phyloP scores from a whole-genome alignment of 2,888 invertebrate species.

The Netelia melanura region DNA sequence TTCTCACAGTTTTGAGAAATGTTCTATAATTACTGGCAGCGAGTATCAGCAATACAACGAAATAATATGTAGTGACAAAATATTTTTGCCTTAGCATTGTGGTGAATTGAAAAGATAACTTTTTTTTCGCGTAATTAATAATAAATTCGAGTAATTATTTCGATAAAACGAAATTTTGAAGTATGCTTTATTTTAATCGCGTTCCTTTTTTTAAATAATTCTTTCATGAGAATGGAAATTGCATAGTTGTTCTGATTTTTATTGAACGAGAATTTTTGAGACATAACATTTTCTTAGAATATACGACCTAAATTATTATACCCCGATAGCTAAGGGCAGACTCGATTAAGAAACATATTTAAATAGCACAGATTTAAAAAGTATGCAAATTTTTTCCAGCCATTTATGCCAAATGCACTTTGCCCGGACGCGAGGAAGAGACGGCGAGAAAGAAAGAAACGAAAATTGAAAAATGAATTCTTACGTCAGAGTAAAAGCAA shows the following conservation, averaged over 20 bases:
- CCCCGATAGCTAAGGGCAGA: not conserved
- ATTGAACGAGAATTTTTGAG: too few relatives aligned
- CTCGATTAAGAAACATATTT: conserved; percentile 7
- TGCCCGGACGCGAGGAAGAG: too few relatives aligned
- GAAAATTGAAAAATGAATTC: too few relatives aligned
- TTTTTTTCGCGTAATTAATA: too few relatives aligned
- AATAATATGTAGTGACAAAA: not conserved
- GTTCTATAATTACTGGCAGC: not conserved
- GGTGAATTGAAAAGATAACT: too few relatives aligned
- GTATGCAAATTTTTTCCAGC: conserved; percentile 44
- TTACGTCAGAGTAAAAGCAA: too few relatives aligned
- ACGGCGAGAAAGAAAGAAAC: too few relatives aligned
- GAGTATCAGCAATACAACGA: not conserved
- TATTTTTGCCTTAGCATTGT: not conserved
- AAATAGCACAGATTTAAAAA: conserved; percentile 47
- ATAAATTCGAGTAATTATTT: too few relatives aligned
- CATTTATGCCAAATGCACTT: not conserved
- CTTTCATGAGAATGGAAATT: not conserved
- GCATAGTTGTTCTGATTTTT: not conserved
- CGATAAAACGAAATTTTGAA: too few relatives aligned
- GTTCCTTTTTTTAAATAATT: too few relatives aligned
- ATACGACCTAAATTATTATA: not conserved
- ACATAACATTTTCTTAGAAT: too few relatives aligned
- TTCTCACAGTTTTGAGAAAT: not conserved
- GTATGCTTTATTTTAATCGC: too few relatives aligned